Percentiles rank a stretch among this genome's conserved stretches.
Conservation (phyloP, 1,140 invertebrate species). For the Hormaphis cornu region DNA sequence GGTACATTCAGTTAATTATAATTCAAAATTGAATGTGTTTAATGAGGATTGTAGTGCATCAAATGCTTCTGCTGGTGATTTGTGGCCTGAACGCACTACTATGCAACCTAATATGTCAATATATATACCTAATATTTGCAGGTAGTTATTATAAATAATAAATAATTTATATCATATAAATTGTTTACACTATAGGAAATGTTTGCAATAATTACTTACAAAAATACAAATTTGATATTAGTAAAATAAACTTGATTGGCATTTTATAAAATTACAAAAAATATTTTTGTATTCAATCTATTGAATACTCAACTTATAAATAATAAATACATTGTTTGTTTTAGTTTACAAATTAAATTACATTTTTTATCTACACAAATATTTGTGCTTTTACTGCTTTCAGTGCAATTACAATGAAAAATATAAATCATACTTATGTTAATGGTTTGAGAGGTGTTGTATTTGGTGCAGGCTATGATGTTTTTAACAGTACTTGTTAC, state of each 20-base stretch:
- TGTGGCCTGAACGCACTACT: slow-evolving; percentile 55
- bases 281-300: too few species aligned
- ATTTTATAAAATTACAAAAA: too few species aligned
- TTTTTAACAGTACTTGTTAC: slow-evolving; percentile 19
- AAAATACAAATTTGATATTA: too few species aligned
- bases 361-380: not conserved
- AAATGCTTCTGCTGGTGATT: slow-evolving; percentile 65
- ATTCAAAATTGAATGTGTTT: slow-evolving; percentile 51
- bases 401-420: slow-evolving; percentile 12
- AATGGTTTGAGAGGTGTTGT: slow-evolving; percentile 12
- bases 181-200: not conserved
- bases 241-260: too few species aligned
- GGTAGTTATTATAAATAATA: too few species aligned
- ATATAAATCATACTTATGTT: not conserved
- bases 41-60: slow-evolving; percentile 49
- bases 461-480: not conserved
- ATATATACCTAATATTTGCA: slow-evolving; percentile 60
- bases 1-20: slow-evolving; percentile 59
- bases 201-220: not conserved
- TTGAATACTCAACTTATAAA: too few species aligned
- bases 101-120: slow-evolving; percentile 48
- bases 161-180: not conserved
- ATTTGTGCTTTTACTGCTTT: not conserved
- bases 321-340: not conserved
- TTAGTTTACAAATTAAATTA: not conserved